A percentile compares a stretch with the other conserved stretches of the same genome.
Evolutionary conservation across 2,888 invertebrate genomes (phyloP).

Genomic region (Netelia fuscicornis): DNA sequence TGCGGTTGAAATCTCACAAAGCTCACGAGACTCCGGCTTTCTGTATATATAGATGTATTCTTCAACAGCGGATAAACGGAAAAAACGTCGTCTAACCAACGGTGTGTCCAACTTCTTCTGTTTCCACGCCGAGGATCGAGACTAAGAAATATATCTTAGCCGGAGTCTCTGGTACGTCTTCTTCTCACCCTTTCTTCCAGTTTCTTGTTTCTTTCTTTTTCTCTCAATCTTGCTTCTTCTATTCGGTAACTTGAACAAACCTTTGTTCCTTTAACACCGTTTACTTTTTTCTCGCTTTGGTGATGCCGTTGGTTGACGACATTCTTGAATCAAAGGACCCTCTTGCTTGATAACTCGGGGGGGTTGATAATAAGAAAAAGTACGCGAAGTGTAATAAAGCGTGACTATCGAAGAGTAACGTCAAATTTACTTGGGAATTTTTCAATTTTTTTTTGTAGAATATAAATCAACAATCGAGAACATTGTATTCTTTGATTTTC

Average conservation of each 20-base stretch:
- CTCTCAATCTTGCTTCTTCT: constrained; percentile 4
- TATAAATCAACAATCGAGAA: background rate
- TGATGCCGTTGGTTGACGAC: background rate
- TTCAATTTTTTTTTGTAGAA: background rate
- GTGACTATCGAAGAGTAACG: background rate
- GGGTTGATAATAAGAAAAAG: background rate
- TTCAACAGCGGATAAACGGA: constrained; percentile 40
- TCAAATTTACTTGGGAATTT: constrained; percentile 34
- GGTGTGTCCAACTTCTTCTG: constrained; percentile 47
- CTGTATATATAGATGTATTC: constrained; percentile 8
- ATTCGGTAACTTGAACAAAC: constrained; percentile 26
- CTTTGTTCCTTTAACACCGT: constrained; percentile 55
- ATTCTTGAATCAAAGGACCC: constrained; percentile 30
- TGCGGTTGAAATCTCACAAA: constrained; percentile 33
- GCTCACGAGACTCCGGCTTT: background rate
- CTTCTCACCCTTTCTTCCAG: background rate
- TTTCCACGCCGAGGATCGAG: constrained; percentile 40
- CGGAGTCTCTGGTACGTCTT: constrained; percentile 8
- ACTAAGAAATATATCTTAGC: constrained; percentile 60
- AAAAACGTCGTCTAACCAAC: constrained; percentile 3
- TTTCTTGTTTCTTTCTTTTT: background rate
- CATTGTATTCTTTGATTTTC: background rate
- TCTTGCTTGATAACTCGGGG: constrained; percentile 22
- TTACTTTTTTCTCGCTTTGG: background rate
- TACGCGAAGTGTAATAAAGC: background rate